Evolutionary conservation across 1,140 invertebrate genomes (phyloP), one percentile per base, ranked within the genome.

Genomic region (Bacillus rossius): DNA sequence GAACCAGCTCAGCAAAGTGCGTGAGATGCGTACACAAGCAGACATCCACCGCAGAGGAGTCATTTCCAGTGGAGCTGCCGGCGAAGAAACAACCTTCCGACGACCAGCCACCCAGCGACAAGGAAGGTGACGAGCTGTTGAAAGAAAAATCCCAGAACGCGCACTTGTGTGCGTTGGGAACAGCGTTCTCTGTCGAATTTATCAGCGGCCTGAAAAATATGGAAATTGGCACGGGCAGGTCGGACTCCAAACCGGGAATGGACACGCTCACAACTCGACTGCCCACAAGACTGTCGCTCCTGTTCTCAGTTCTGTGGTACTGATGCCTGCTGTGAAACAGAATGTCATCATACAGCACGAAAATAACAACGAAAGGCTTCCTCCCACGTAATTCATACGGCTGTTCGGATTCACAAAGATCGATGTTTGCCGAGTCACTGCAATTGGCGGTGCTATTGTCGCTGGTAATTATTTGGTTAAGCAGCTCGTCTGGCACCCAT

Each of bases 1-100:
- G 70, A 23, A 83, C 65, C 34, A 84, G 65, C 64, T 83, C 75
- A 2, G 79, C 81, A 67, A 83, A 82, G 68, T 83, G 78, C 17
- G 82, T 83, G 41, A 84, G 69, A 67, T 83, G 83, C 29, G 77
- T 76, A 58, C 78, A 81, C 34, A 74, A 69, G 66, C 82, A 84
- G 2, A 79, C 43, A 4, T 76, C 72, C 8, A 81, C 43, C 22
- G 13, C 57, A 22, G 19, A 3, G 5, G 56, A 54, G 8, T 17
- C 29, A 14, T 59, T 19, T 57, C 38, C n/a, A 3, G 52, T 50
- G 67, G 8, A 67, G 59, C 2, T 70, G 61, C 14, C 19, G 16
- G 20, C 63, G 66, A 41, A 54, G 14, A 54, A 17, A 34, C 55
- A 57, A 29, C 68, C 65, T 45, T 68, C 59, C 47, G 71, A 60